Conservation (phyloP, 2,113 vertebrate species). For the Poecilia latipinna region DNA sequence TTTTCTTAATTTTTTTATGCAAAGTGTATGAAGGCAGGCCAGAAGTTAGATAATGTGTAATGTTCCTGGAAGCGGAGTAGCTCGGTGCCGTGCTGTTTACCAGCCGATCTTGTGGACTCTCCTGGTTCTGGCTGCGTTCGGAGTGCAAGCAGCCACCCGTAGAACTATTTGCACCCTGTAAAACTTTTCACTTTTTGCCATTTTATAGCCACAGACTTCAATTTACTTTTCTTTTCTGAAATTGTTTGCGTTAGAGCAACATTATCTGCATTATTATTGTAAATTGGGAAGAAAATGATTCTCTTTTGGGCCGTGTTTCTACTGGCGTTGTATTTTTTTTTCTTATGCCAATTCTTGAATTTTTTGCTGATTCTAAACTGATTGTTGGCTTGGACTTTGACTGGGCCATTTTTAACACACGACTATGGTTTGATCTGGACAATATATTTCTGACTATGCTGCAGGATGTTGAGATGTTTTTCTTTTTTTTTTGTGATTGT, state of each 20-base stretch:
- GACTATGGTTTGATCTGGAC: too few species aligned
- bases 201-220: not conserved
- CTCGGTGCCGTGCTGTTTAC: constrained; percentile 31
- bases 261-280: too few species aligned
- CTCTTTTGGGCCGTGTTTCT: too few species aligned
- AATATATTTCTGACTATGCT: too few species aligned
- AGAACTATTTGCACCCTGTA: not conserved
- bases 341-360: not conserved
- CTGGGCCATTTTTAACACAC: not conserved
- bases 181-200: not conserved
- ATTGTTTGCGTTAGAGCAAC: too few species aligned
- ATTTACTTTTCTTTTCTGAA: not conserved
- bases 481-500: too few species aligned
- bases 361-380: not conserved
- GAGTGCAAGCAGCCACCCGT: not conserved
- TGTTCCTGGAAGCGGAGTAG: constrained; percentile 43
- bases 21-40: constrained; percentile 29
- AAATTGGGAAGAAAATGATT: not conserved
- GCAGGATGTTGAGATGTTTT: too few species aligned
- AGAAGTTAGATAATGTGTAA: constrained; percentile 45
- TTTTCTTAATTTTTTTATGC: constrained; percentile 5
- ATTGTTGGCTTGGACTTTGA: not conserved
- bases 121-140: constrained; percentile 12
- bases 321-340: not conserved
- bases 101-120: constrained; percentile 15